These are phyloP conservation scores for Diplogasteroides magnus DNA, from an alignment of 1,140 invertebrate species.

Conservation along the genomic window DNA sequence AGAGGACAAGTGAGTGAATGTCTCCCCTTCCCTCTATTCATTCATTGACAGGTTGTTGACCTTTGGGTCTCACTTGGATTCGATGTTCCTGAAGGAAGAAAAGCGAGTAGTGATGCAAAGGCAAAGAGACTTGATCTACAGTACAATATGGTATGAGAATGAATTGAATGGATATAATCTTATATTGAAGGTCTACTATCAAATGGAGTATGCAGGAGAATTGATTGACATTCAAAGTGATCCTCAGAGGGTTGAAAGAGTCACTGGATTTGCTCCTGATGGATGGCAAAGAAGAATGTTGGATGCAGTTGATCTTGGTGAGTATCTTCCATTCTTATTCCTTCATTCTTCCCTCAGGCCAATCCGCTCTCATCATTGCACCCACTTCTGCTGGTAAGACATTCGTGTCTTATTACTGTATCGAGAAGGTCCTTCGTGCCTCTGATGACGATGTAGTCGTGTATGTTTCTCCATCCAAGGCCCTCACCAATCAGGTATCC, in stretches of 20 bases:
- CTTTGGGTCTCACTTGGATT: slow-evolving; percentile 47
- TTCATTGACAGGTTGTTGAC: slow-evolving; percentile 35
- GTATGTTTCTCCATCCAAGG: slow-evolving; percentile 54
- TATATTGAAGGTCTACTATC: slow-evolving; percentile 39
- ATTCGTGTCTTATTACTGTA: slow-evolving; percentile 55
- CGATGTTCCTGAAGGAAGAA: slow-evolving; percentile 22
- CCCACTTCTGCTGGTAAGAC: slow-evolving; percentile 55
- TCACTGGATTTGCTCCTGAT: slow-evolving; percentile 51
- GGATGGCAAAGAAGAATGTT: slow-evolving; percentile 53
- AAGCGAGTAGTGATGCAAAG: slow-evolving; percentile 21
- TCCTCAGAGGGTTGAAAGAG: slow-evolving; percentile 51
- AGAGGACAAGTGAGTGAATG: slow-evolving; percentile 38
- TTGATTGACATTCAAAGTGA: slow-evolving; percentile 51
- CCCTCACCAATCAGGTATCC: slow-evolving; percentile 53
- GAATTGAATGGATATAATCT: not conserved
- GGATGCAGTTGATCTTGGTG: slow-evolving; percentile 50
- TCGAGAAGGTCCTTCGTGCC: slow-evolving; percentile 50
- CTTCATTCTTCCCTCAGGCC: too few species aligned
- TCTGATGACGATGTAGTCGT: slow-evolving; percentile 53
- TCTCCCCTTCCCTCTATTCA: not conserved
- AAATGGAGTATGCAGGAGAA: slow-evolving; percentile 48
- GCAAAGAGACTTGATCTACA: slow-evolving; percentile 41
- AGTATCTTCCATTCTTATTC: slow-evolving; percentile 10
- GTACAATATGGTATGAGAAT: slow-evolving; percentile 37
- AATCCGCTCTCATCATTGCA: slow-evolving; percentile 54